A percentile compares a stretch with the other conserved stretches of the same genome.
phyloP scores from a whole-genome alignment of 2,113 vertebrate genomes.

The Archocentrus centrarchus region DNA sequence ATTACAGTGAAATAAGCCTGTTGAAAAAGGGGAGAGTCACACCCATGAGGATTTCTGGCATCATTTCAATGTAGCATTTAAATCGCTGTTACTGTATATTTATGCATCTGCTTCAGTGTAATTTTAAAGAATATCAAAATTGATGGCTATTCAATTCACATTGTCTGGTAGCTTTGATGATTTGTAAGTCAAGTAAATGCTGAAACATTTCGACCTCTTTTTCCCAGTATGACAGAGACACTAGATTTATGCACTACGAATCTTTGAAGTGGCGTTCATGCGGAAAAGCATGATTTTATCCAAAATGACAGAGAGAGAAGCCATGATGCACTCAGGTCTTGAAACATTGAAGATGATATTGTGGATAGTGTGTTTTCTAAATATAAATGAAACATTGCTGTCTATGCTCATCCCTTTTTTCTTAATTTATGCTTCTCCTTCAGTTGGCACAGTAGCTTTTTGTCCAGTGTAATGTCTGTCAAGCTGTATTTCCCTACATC shows the following conservation, averaged over 20 bases:
- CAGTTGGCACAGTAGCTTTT: background rate
- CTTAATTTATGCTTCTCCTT: background rate
- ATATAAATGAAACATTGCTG: slow-evolving; percentile 13
- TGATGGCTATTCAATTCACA: background rate
- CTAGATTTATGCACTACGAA: slow-evolving; percentile 34
- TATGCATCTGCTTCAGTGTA: background rate
- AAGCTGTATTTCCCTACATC: slow-evolving; percentile 30
- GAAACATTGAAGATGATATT: slow-evolving; percentile 51
- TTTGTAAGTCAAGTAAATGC: slow-evolving; percentile 32
- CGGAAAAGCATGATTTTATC: slow-evolving; percentile 47
- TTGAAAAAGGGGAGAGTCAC: slow-evolving; percentile 21
- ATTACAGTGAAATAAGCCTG: slow-evolving; percentile 57
- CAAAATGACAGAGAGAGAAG: slow-evolving; percentile 43
- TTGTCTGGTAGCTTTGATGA: slow-evolving; percentile 7
- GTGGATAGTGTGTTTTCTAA: slow-evolving; percentile 45
- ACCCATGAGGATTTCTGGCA: background rate
- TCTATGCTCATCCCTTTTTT: background rate
- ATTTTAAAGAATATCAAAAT: slow-evolving; percentile 18
- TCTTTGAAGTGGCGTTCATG: slow-evolving; percentile 43
- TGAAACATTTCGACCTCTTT: slow-evolving; percentile 20
- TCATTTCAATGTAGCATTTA: slow-evolving; percentile 11
- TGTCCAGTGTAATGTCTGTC: slow-evolving; percentile 36
- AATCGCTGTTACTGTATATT: slow-evolving; percentile 9
- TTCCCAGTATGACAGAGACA: background rate
- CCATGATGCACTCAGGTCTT: slow-evolving; percentile 42